Evolutionary conservation across 2,797 vertebrate genomes (phyloP), one percentile per base, ranked within the genome.

Genomic region (Neomorphus geoffroyi): DNA sequence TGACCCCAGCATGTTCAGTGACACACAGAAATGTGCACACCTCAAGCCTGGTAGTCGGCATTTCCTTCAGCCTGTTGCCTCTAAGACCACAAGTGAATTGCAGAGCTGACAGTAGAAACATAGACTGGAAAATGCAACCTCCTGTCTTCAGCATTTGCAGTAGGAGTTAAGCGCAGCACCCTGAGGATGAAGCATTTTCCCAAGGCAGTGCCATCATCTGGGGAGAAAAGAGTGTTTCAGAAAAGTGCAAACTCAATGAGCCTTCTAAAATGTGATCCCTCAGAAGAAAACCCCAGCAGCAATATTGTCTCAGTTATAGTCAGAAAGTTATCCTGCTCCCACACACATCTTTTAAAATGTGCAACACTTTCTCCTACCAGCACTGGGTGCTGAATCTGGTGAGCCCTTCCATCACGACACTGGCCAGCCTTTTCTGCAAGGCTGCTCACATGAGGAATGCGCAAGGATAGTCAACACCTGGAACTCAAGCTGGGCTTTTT

Each of bases 401-500:
- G n/a, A 93, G 51, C n/a, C 23, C 24, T 80, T 81, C 37, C 2
- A 7, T 61, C 43, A 35, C 54, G 43, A 87, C 4, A 3, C 39
- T 75, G 53, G 57, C 37, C 67, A 79, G 35, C 45, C 84, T 80
- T 50, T 64, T 82, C 69, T 9, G 8, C 8, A 18, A 37, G 35
- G 8, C 85, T 51, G 66, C 46, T 92, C 7, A 1, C 4, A 3
- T 27, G 60, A 78, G 43, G 72, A 91, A 94, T 70, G 61, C 4
- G 30, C 17, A n/a, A 66, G 13, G 28, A 91, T 1, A 2, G 51
- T 84, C 51, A 92, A 79, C 93, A 84, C 62, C 66, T 80, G 85
- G 86, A 93, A 95, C 83, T 90, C 43, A 88, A 60, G 46, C 84
- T 75, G 23, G 45, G 50, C 58, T 72, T 95, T 83, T 86, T 24